Evolutionary conservation across 2,797 vertebrate genomes (phyloP).

Genomic region (Hydrophis major): DNA sequence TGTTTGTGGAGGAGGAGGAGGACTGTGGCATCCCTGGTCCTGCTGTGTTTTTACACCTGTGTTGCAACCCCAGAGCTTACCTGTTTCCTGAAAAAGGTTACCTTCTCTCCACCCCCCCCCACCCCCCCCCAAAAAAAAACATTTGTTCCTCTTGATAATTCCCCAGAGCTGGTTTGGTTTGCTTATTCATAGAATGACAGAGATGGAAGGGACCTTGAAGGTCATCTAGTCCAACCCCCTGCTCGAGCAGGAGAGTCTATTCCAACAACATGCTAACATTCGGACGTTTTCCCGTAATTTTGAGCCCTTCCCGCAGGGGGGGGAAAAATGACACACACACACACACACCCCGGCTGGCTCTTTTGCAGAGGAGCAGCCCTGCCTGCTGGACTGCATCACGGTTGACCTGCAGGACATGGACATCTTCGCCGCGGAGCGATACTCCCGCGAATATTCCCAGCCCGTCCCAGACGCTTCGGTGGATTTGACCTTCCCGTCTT

Average conservation of each 20-base stretch:
- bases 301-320: not conserved
- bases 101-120: too few species aligned
- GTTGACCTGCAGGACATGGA: conserved; percentile 97
- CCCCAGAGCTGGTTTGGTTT: too few species aligned
- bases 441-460: conserved; percentile 68
- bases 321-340: too few species aligned
- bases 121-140: not conserved
- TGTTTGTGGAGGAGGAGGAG: too few species aligned
- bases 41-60: not conserved
- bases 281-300: rapidly evolving
- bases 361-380: conserved; percentile 80
- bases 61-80: not conserved
- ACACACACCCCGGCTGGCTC: not conserved
- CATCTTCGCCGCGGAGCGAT: conserved; percentile 88
- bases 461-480: conserved; percentile 59
- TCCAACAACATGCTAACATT: too few species aligned
- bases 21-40: too few species aligned
- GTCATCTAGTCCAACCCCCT: too few species aligned
- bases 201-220: too few species aligned
- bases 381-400: conserved; percentile 91
- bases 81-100: not conserved
- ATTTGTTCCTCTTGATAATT: too few species aligned
- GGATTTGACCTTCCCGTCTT: conserved; percentile 88
- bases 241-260: too few species aligned
- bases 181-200: too few species aligned